phyloP scores from a whole-genome alignment of 2,797 vertebrate genomes.

The Moxostoma hubbsi region DNA sequence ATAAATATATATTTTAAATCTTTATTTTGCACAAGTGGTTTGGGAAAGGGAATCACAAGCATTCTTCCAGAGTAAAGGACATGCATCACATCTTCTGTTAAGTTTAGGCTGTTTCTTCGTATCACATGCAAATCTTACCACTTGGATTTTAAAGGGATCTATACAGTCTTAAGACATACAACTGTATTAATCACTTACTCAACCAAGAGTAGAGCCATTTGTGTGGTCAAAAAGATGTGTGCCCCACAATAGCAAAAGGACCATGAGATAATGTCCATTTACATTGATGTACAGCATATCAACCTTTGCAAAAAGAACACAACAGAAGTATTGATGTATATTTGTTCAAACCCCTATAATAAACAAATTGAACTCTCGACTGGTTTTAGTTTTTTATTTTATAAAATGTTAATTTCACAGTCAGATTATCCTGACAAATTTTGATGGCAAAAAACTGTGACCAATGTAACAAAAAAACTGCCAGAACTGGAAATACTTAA shows the following conservation, averaged over 20 bases:
- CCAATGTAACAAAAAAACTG: too few relatives aligned
- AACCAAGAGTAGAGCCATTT: conserved; percentile 66
- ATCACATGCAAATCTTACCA: conserved; percentile 61
- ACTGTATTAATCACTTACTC: conserved; percentile 70
- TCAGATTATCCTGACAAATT: too few relatives aligned
- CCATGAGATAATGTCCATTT: conserved; percentile 37
- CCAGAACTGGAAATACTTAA: too few relatives aligned
- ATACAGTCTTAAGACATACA: conserved; percentile 66
- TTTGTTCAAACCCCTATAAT: conserved; percentile 11
- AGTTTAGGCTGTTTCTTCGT: conserved; percentile 72
- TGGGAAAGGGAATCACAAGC: conserved; percentile 71
- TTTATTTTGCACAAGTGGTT: conserved; percentile 67
- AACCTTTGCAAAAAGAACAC: conserved; percentile 18
- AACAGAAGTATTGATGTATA: conserved; percentile 17
- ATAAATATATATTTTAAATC: conserved; percentile 84
- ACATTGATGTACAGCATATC: conserved; percentile 28
- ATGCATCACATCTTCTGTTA: conserved; percentile 68
- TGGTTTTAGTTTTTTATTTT: too few relatives aligned
- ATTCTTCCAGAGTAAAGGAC: conserved; percentile 65
- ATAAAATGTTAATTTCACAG: too few relatives aligned
- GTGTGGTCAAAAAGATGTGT: conserved; percentile 73
- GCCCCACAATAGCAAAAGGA: conserved; percentile 61
- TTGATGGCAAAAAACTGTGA: too few relatives aligned
- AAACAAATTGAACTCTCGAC: conserved; percentile 15
- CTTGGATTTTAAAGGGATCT: conserved; percentile 61